phyloP scores from a whole-genome alignment of 2,888 invertebrate genomes.

The Psococerastis gibbosa region DNA sequence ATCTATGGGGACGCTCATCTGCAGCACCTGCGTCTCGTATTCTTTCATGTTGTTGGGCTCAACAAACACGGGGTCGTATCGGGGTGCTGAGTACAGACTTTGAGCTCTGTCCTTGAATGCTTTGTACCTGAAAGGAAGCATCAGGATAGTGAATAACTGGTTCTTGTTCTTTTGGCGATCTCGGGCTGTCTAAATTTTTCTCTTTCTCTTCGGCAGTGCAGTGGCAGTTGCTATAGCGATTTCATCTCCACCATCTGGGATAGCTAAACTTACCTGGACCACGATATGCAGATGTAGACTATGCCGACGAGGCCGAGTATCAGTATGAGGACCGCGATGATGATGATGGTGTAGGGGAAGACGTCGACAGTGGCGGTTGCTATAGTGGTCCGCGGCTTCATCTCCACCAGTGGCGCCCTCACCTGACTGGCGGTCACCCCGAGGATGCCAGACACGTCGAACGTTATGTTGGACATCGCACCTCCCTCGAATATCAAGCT shows the following conservation, averaged over 20 bases:
- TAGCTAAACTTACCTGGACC: conserved; percentile 81
- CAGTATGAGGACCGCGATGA: conserved; percentile 74
- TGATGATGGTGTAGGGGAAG: conserved; percentile 74
- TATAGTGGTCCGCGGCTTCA: conserved; percentile 26
- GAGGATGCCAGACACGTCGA: conserved; percentile 45
- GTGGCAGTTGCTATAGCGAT: too few relatives aligned
- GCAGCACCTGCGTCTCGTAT: conserved; percentile 82
- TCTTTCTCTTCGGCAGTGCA: too few relatives aligned
- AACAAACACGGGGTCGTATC: conserved; percentile 51
- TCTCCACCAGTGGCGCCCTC: conserved; percentile 34
- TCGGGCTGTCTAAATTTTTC: too few relatives aligned
- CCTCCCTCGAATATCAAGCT: conserved; percentile 39
- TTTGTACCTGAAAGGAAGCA: conserved; percentile 49
- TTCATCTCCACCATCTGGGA: conserved; percentile 14
- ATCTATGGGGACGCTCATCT: conserved; percentile 80
- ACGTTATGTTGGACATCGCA: conserved; percentile 44
- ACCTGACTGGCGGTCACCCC: conserved; percentile 49
- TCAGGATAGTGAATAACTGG: too few relatives aligned
- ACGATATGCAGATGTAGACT: conserved; percentile 81
- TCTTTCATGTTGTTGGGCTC: conserved; percentile 76
- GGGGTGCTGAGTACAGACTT: conserved; percentile 50
- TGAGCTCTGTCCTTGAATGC: conserved; percentile 67
- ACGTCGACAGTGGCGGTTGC: conserved; percentile 43
- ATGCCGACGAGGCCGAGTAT: conserved; percentile 75
- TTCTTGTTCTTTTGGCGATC: too few relatives aligned